Conservation (phyloP, 2,797 vertebrate species). For the Pseudopleuronectes americanus region DNA sequence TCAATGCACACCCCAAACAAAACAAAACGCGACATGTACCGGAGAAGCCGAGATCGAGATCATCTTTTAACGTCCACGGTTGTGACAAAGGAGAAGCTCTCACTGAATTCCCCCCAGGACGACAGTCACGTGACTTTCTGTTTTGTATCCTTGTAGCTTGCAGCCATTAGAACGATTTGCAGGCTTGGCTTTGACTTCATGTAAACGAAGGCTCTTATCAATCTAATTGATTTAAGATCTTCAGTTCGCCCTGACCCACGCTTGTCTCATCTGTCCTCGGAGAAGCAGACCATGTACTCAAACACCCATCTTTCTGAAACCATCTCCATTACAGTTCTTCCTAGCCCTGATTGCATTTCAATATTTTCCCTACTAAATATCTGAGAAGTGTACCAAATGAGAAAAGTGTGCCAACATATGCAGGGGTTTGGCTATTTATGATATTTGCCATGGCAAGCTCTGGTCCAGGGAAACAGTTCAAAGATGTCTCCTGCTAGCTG, state of each 20-base stretch:
- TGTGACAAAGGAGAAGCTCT: background rate
- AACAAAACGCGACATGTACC: background rate
- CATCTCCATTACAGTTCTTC: background rate
- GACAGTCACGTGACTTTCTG: background rate
- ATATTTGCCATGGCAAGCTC: background rate
- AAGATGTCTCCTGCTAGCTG: no score
- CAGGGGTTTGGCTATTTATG: background rate
- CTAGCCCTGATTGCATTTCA: background rate
- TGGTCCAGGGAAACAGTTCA: no score
- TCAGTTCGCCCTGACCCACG: background rate
- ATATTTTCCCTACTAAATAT: background rate
- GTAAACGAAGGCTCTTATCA: conserved; percentile 33
- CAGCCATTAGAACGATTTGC: conserved; percentile 33
- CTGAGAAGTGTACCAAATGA: no score
- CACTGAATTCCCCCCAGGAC: background rate
- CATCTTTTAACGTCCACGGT: background rate
- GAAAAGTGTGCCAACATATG: background rate
- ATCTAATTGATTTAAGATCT: conserved; percentile 38
- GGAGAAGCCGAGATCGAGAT: background rate
- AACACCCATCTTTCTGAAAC: background rate
- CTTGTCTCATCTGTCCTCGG: conserved; percentile 35
- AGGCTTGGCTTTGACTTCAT: conserved; percentile 21
- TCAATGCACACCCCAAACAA: background rate
- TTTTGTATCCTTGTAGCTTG: conserved; percentile 2
- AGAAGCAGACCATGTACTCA: background rate